Evolutionary conservation across 1,140 invertebrate species (phyloP), one percentile per base, ranked within the genome.

Genomic region (Pseudomyrmex concolor): DNA sequence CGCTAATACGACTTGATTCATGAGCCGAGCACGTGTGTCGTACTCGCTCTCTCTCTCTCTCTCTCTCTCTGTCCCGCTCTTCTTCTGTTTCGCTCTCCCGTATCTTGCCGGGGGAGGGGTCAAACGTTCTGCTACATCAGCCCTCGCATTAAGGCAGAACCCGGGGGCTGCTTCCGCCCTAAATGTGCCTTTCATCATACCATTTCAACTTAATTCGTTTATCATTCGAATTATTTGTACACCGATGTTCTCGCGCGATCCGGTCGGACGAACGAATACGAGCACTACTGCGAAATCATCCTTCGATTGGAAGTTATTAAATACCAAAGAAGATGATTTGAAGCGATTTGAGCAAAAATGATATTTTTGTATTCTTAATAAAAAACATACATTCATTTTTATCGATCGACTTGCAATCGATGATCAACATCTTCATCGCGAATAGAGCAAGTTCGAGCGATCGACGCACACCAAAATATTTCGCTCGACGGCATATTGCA

Each of bases 1-100:
- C 87, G 68, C 86, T 94, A 94, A 94, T 94, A 86, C 91, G 91
- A 94, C 92, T 94, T 94, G 94, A 94, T 94, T 94, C 94, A 94
- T 94, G 94, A 92, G 93, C 91, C 85, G 55, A 90, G 86, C 92
- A 88, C 91, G 90, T 91, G 91, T 90, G 89, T 87, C 64, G 72
- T 80, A 76, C 77, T 54, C 84, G 66, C 70, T 64, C 71, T 82
- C 48, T 34, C 25, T 51, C 77, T 54, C 84, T 63, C n/a, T n/a
- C n/a, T n/a, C 70, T 71, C 73, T 82, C 48, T 34, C 34, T 51
- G 48, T 48, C 62, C 59, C 55, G 51, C 68, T 64, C 25, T 83
- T 8, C 66, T 54, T 25, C 25, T 45, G 70, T 68, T 64, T 55
- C 63, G 17, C 34, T 74, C 68, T 74, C 68, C 48, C 71, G 55